These are phyloP conservation scores for Drosophila sturtevanti DNA, from an alignment of 1,140 invertebrate species.

Conservation along the genomic window DNA sequence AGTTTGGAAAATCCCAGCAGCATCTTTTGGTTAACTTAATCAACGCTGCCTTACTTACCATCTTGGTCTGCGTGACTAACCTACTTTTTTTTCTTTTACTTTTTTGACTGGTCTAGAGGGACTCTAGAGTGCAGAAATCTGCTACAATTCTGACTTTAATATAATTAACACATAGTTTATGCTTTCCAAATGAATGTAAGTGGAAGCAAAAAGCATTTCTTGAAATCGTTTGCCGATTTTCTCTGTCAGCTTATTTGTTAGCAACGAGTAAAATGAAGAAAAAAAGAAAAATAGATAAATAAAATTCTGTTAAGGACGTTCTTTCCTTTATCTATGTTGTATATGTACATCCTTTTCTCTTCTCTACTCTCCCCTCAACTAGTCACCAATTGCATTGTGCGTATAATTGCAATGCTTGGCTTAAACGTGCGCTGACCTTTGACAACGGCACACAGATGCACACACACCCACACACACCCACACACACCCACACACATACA, in stretches of 20 bases:
- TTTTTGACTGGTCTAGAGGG: background rate
- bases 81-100: slow-evolving; percentile 35
- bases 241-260: slow-evolving; percentile 31
- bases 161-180: slow-evolving; percentile 61
- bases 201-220: background rate
- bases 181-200: slow-evolving; percentile 11
- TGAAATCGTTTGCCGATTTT: background rate
- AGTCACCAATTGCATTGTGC: slow-evolving; percentile 64
- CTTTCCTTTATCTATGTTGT: slow-evolving; percentile 25
- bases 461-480: slow-evolving; percentile 14
- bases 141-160: slow-evolving; percentile 38
- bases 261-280: too few relatives aligned
- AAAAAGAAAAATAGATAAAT: background rate
- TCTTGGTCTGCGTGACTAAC: slow-evolving; percentile 72
- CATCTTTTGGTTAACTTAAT: slow-evolving; percentile 67
- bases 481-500: slow-evolving; percentile 26
- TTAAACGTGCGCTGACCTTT: slow-evolving; percentile 80
- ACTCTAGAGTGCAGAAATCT: slow-evolving; percentile 17
- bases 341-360: background rate
- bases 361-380: background rate
- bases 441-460: slow-evolving; percentile 50
- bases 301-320: slow-evolving; percentile 38
- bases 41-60: slow-evolving; percentile 54
- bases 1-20: slow-evolving; percentile 49
- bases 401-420: slow-evolving; percentile 79